These are phyloP conservation scores for Malacoraja senta DNA, from an alignment of 2,797 vertebrate genomes.

Conservation along the genomic window DNA sequence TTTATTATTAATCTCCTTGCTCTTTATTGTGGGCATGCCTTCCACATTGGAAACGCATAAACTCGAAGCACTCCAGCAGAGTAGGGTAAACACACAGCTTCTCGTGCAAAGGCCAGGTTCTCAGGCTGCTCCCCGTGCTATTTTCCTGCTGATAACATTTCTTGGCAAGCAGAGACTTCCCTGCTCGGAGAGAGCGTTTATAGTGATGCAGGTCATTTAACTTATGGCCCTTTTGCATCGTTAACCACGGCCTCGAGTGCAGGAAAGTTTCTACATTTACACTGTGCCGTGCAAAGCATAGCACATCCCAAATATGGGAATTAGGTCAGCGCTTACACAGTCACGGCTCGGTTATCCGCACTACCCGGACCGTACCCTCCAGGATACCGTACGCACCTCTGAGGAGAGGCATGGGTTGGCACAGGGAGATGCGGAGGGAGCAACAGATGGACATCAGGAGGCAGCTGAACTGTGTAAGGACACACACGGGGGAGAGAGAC, in stretches of 20 bases:
- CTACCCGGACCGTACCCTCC: too few species aligned
- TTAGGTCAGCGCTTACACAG: too few species aligned
- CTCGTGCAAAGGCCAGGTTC: not conserved
- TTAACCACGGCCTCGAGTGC: not conserved
- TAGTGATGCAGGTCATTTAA: not conserved
- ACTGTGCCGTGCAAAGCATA: too few species aligned
- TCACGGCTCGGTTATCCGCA: too few species aligned
- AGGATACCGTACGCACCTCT: too few species aligned
- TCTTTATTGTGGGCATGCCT: not conserved
- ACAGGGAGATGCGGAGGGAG: too few species aligned
- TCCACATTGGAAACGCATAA: not conserved
- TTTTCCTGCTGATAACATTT: conserved; percentile 27
- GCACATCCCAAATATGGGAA: not conserved
- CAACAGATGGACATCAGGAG: too few species aligned
- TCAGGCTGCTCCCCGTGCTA: not conserved
- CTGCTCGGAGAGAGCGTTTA: not conserved
- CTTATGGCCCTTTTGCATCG: not conserved
- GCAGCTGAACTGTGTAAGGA: too few species aligned
- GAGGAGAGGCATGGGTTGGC: too few species aligned
- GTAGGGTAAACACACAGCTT: not conserved
- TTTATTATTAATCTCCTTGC: conserved; percentile 11
- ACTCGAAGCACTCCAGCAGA: not conserved
- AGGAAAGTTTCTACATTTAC: not conserved
- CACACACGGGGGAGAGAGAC: too few species aligned
- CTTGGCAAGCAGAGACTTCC: not conserved